Evolutionary conservation across 2,797 vertebrate species (phyloP), one percentile per base, ranked within the genome.

Genomic region (Schizopygopsis malacanthus): DNA sequence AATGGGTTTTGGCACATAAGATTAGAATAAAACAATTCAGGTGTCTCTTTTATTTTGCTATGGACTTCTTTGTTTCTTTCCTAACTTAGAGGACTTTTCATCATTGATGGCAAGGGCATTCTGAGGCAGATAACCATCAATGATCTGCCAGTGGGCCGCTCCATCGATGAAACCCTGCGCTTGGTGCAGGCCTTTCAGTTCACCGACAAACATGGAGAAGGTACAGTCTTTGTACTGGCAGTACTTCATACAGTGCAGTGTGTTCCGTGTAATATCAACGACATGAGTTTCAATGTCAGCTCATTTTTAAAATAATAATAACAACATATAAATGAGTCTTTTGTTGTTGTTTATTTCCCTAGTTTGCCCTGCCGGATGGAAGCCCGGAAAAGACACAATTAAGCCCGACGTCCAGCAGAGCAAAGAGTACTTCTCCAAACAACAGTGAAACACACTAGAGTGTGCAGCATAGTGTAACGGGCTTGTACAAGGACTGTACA

Each of bases 281-380:
- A 43, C 43, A 59, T 43, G 1, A 0, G 15, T 71, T 67, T 47
- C 37, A 6, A 25, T 61, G 15, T 25, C 22, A 16, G 54, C 54
- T 59, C 7, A 28, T 70, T 28, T 16, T 1, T 0, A 0, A 16
- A 39, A 79, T 25, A 6, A 3, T 20, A n/a, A n/a, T 70, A 1
- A 28, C 11, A 33, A 33, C 63, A 65, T 67, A 20, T 76, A 18
- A 6, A 76, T 13, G 25, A n/a, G 25, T 37, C 9, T 47, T 50
- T 69, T 50, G 22, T 37, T 50, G 6, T 78, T 3, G 15, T 93
- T 82, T 93, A 81, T 28, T 73, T 89, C 78, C 22, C 20, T 94
- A 99, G 98, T 99, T 92, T 99, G 98, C 93, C 98, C 98, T 56
- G 98, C 98, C 15, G 98, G 98, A 89, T 99, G 98, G 98, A 97